These are phyloP conservation scores for Noctilio leporinus DNA, from an alignment of 2,113 vertebrate species.

Conservation along the genomic window DNA sequence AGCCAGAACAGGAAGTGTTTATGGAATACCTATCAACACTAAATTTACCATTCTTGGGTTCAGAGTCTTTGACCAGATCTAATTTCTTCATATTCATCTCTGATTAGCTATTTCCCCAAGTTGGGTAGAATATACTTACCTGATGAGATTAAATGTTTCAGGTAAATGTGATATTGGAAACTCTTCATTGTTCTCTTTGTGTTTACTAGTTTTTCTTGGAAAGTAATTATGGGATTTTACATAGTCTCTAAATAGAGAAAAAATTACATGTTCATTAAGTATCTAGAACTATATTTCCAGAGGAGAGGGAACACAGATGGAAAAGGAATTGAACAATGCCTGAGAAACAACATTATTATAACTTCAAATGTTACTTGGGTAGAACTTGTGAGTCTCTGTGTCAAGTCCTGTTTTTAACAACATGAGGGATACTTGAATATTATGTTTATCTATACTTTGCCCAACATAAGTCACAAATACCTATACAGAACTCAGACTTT, in stretches of 20 bases:
- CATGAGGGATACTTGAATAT: not conserved
- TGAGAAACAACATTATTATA: not conserved
- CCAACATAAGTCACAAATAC: not conserved
- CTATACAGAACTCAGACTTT: not conserved
- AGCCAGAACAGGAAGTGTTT: not conserved
- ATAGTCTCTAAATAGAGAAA: not conserved
- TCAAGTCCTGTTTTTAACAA: not conserved
- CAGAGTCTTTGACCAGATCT: not conserved
- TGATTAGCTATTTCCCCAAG: not conserved
- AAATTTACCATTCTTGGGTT: not conserved
- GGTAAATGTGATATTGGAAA: not conserved
- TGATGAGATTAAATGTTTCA: not conserved
- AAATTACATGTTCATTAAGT: not conserved
- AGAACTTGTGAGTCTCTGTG: not conserved
- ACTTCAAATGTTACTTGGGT: not conserved
- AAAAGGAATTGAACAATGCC: not conserved
- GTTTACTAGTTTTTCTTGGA: not conserved
- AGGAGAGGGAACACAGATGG: not conserved
- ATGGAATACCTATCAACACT: not conserved
- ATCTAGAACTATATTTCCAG: not conserved
- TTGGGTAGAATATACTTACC: not conserved
- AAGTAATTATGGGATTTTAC: not conserved
- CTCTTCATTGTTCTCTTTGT: not conserved
- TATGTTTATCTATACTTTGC: not conserved
- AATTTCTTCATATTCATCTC: not conserved